phyloP scores from a whole-genome alignment of 2,113 vertebrate genomes.

The Pipra filicauda region DNA sequence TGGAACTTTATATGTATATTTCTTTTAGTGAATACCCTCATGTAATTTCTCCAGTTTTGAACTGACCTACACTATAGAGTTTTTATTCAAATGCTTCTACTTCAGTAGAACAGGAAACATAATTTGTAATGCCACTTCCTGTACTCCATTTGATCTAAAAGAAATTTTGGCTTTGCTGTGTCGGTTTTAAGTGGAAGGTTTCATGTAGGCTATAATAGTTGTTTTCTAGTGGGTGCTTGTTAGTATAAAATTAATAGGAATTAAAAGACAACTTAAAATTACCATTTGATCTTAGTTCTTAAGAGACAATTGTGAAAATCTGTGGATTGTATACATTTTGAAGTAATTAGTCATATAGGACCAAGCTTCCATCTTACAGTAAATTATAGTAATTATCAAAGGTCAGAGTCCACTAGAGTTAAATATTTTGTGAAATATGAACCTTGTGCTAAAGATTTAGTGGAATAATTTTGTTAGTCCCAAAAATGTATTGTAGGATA shows the following conservation, averaged over 20 bases:
- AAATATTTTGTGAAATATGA: not conserved
- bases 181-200: not conserved
- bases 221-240: not conserved
- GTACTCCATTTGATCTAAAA: not conserved
- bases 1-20: accelerated
- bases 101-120: not conserved
- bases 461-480: not conserved
- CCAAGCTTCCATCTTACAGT: not conserved
- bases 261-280: not conserved
- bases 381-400: not conserved
- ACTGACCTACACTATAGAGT: not conserved
- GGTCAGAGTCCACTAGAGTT: not conserved
- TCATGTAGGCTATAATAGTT: not conserved
- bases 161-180: not conserved
- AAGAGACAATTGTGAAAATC: not conserved
- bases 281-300: not conserved
- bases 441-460: not conserved
- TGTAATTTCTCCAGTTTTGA: not conserved
- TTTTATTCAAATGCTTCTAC: not conserved
- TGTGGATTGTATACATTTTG: not conserved
- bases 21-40: not conserved
- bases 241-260: not conserved
- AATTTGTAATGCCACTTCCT: not conserved
- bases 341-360: not conserved
- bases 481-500: not conserved